Percentiles rank a stretch among this genome's conserved stretches.
These are phyloP conservation scores for Philhelius pedissequus DNA, from an alignment of 2,888 invertebrate species.

Conservation along the genomic window DNA sequence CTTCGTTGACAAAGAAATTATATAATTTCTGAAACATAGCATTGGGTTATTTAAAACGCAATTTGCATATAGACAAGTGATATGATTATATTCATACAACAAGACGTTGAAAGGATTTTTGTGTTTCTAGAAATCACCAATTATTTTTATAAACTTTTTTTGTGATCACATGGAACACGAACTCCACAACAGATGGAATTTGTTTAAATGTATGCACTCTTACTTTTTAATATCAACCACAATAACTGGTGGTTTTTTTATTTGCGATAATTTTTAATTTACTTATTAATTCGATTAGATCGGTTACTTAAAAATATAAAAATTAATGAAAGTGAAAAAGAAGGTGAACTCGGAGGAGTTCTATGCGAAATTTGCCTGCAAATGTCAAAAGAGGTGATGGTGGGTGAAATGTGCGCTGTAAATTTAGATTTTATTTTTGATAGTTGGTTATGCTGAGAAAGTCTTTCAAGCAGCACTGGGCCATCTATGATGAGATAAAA, in stretches of 20 bases:
- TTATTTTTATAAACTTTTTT: not conserved
- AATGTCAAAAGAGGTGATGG: slow-evolving; percentile 52
- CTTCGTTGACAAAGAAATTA: slow-evolving; percentile 29
- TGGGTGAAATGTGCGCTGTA: slow-evolving; percentile 36
- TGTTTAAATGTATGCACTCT: not conserved
- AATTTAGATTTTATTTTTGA: not conserved
- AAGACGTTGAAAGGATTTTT: too few species aligned
- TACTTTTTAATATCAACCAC: not conserved
- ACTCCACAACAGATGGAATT: not conserved
- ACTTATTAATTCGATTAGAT: not conserved
- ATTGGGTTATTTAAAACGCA: not conserved
- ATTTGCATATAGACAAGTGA: not conserved
- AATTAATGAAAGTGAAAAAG: not conserved
- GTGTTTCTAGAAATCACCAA: not conserved
- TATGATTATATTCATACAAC: not conserved
- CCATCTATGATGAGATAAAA: not conserved
- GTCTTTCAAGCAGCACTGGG: not conserved
- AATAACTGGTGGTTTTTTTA: too few species aligned
- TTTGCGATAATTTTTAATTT: slow-evolving; percentile 2
- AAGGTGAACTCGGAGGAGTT: slow-evolving; percentile 7
- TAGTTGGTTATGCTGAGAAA: slow-evolving; percentile 5
- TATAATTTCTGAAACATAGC: slow-evolving; percentile 35
- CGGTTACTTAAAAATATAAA: slow-evolving; percentile 53
- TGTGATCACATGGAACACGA: not conserved
- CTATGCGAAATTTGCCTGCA: slow-evolving; percentile 30